Base-by-base conservation (phyloP, 2,888 invertebrate species). In the Tenthredo scrophulariae region DNA sequence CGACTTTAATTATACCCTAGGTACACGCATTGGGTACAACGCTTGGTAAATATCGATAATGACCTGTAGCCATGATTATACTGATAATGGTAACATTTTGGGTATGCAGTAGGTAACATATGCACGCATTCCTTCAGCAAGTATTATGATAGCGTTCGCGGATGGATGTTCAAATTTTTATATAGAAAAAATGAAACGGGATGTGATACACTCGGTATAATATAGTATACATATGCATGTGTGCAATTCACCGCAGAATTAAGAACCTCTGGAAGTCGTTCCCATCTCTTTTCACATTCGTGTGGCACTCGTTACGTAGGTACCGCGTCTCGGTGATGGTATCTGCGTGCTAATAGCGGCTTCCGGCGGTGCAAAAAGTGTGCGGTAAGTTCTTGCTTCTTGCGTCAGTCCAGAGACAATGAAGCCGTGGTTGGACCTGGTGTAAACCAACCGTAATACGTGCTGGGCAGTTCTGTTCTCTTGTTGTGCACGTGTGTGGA, bases 291-390 rank as follows among this genome's bases (percentile, higher is more conserved):
- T 77, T 54, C 54, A 80, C 62, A 58, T 80, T 62, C 15, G 37
- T 26, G 80, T 40, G 58, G 80, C 62, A 58, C 80, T 62, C 77
- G 50, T 37, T 37, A 37, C 7, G 37, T 37, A 37, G 37, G 37
- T 33, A 29, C 33, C 43, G 40, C 9, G 50, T 54, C 65, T 67
- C 50, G 67, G 43, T 22, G 54, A 85, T 85, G 33, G 67, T 72
- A 65, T 82, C 80, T 82, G 6, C 54, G 79, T 80, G 80, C 46
- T 85, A 85, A 85, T 85, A 43, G 70, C 72, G 70, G 67, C 72
- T 85, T 85, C 43, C 82, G 70, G 70, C 37, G 29, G 22, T 22
- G 85, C 58, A 85, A 72, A 72, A 85, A 80, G 33, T 40, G 9
- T n/a, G 46, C 70, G 37, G 80, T 37, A 37, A 26, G 85, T 26